These are phyloP conservation scores for Styela plicata DNA, from an alignment of 23 tunicate species.

Conservation along the genomic window DNA sequence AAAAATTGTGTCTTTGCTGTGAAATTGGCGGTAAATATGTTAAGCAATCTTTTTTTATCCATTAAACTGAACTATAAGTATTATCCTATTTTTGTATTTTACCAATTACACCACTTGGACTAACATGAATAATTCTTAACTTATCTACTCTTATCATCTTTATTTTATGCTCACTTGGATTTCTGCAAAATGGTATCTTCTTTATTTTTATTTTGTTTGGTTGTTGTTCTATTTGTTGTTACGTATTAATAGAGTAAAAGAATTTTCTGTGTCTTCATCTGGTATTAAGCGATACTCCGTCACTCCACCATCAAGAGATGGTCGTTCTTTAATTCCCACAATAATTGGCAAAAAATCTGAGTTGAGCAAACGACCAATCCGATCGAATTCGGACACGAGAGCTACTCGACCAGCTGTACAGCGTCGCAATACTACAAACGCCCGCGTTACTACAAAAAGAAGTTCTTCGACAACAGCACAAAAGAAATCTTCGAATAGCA, in stretches of 20 bases:
- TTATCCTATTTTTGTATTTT: no score
- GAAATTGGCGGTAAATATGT: no score
- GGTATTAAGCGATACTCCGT: not conserved
- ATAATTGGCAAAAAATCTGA: not conserved
- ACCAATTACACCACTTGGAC: no score
- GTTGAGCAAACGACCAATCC: not conserved
- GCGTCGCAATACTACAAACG: not conserved
- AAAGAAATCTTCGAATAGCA: not conserved
- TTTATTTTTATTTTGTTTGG: not conserved
- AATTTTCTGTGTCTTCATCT: conserved; percentile 7
- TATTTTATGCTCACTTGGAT: no score
- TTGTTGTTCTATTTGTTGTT: not conserved
- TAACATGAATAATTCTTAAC: no score
- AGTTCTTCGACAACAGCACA: not conserved
- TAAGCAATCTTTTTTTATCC: no score
- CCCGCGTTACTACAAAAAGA: not conserved
- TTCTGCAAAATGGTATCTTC: not conserved
- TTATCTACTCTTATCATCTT: no score
- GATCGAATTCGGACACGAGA: not conserved
- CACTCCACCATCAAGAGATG: not conserved
- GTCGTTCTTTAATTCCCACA: not conserved
- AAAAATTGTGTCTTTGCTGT: no score
- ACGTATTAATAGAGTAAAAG: not conserved
- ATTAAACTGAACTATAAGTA: no score
- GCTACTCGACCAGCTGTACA: not conserved